Evolutionary conservation across 2,888 invertebrate genomes (phyloP), one percentile per base, ranked within the genome.

Genomic region (Electrophaes corylata): DNA sequence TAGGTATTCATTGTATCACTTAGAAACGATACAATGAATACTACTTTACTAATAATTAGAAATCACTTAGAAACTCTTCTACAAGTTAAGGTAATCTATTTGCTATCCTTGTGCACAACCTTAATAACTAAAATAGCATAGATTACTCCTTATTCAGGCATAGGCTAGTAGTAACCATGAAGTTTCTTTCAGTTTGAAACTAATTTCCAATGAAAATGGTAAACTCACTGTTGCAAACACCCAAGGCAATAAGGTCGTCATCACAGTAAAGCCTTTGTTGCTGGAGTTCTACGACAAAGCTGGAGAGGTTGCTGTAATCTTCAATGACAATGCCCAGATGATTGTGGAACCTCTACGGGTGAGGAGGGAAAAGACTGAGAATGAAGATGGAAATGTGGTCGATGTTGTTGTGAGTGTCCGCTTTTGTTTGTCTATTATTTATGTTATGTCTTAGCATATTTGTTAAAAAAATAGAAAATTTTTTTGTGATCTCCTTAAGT

Each of bases 281-380:
- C 81, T 99, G 3, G 98, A 99, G 80, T 94, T 98, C 71, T 95
- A 94, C 70, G 93, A 94, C 60, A 92, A 93, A 57, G 93, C 94
- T 31, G 93, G 94, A 19, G 92, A 93, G 0, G 93, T 97, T 10
- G 95, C 96, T 0, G 93, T 97, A 10, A 94, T 96, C 16, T 90
- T 96, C 14, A 99, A 99, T 88, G 95, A 96, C 16, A 95, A 96
- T 72, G 96, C 97, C n/a, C 94, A 99, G 67, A 94, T 99, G 84
- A 94, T 96, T 70, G 97, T 98, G 79, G 99, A 99, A 78, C 98
- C 99, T 64, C 92, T 96, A 64, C 92, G 97, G 65, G 87, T 86
- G 19, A 97, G 95, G 78, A 92, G 92, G 45, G 93, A 93, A 72
- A 85, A 75, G 49, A 73, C 76, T 73, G 92, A 85, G 71, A 88